phyloP scores from a whole-genome alignment of 2,797 vertebrate genomes.

The Sebastes matsubarae region DNA sequence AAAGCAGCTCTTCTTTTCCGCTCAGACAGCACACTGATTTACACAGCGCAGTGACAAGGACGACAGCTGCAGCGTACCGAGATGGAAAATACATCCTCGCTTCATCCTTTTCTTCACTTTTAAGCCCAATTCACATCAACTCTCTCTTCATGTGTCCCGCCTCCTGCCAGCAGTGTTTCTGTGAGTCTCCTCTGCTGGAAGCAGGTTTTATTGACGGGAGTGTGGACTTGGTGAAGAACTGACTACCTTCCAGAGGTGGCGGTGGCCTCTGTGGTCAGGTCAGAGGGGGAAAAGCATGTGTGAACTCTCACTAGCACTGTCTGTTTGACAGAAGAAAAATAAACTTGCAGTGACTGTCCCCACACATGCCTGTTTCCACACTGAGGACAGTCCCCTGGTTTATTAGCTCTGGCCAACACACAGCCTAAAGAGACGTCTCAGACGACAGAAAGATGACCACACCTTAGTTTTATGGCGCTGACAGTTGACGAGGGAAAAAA shows the following conservation, averaged over 20 bases:
- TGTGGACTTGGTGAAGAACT: background rate
- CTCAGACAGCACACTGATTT: conserved; percentile 73
- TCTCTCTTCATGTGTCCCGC: conserved; percentile 9
- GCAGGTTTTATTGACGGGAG: conserved; percentile 5
- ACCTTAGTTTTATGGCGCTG: background rate
- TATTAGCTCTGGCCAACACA: conserved; percentile 22
- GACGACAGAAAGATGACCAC: conserved; percentile 23
- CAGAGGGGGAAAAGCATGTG: background rate
- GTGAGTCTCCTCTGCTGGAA: background rate
- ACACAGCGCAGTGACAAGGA: conserved; percentile 70
- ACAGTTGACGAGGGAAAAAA: background rate
- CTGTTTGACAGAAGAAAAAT: conserved; percentile 36
- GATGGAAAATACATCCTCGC: conserved; percentile 70
- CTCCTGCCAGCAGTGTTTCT: conserved; percentile 29
- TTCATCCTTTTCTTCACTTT: conserved; percentile 20
- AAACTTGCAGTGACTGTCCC: background rate
- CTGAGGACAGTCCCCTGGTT: conserved; percentile 22
- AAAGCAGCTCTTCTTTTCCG: conserved; percentile 27
- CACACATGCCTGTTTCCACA: conserved; percentile 10
- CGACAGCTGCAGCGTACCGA: conserved; percentile 78
- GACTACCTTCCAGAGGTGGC: background rate
- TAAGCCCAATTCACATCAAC: conserved; percentile 21
- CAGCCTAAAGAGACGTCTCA: conserved; percentile 20
- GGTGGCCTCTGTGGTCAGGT: conserved; percentile 5
- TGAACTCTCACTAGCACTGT: conserved; percentile 8